These are phyloP conservation scores for Sitodiplosis mosellana DNA, from an alignment of 1,140 invertebrate genomes.

Conservation along the genomic window DNA sequence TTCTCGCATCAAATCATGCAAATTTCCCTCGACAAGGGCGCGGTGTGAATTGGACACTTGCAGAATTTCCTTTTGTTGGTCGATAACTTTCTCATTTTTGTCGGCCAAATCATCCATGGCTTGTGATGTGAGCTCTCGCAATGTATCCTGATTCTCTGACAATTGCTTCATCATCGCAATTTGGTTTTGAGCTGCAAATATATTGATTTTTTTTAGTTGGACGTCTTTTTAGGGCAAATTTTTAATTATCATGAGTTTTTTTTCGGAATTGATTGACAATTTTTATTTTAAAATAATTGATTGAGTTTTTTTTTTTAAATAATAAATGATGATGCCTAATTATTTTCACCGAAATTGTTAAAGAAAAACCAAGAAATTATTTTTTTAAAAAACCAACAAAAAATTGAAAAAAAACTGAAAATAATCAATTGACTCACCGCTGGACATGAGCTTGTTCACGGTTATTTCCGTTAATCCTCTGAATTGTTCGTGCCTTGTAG, in stretches of 20 bases:
- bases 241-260: no score
- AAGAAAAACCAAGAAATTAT: no score
- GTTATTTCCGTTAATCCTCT: constrained; percentile 43
- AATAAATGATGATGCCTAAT: no score
- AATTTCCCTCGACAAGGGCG: constrained; percentile 31
- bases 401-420: no score
- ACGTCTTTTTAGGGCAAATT: no score
- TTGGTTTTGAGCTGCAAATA: constrained; percentile 11
- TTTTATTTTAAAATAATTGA: no score
- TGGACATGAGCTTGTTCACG: constrained; percentile 41
- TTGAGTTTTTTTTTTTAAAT: no score
- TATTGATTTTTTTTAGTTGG: no score
- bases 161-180: constrained; percentile 17
- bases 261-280: no score
- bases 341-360: no score
- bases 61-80: constrained; percentile 32
- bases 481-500: constrained; percentile 43
- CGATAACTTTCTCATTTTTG: constrained; percentile 31
- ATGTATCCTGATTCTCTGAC: constrained; percentile 33
- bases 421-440: constrained; percentile 19
- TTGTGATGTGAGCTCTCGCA: constrained; percentile 30
- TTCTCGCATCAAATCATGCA: constrained; percentile 35
- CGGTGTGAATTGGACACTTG: constrained; percentile 29
- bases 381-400: no score
- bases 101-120: constrained; percentile 29